These are phyloP conservation scores for Siphlonurus alternatus DNA, from an alignment of 2,888 invertebrate species.

Conservation along the genomic window DNA sequence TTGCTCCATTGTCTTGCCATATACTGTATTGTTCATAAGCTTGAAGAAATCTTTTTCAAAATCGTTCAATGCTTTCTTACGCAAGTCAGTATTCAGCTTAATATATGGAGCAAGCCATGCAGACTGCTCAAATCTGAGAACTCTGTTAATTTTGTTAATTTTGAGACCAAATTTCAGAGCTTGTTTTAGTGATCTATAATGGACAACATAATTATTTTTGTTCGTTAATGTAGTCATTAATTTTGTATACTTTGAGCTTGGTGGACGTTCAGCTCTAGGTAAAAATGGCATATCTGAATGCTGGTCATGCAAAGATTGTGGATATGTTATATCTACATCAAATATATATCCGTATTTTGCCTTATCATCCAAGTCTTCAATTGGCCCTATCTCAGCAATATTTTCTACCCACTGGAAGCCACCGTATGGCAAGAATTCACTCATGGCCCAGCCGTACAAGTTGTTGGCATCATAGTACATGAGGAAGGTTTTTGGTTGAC, in stretches of 20 bases:
- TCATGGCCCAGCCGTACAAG: slow-evolving; percentile 22
- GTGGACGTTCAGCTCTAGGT: neutral
- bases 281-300: slow-evolving; percentile 3
- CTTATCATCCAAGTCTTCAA: slow-evolving; percentile 1
- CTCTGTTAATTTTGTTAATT: slow-evolving; percentile 15
- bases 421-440: slow-evolving; percentile 17
- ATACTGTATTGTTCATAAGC: slow-evolving; percentile 23
- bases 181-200: neutral
- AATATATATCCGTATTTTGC: neutral
- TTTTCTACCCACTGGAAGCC: slow-evolving; percentile 20
- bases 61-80: slow-evolving; percentile 17
- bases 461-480: slow-evolving; percentile 22
- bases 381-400: neutral
- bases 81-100: slow-evolving; percentile 12
- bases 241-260: neutral
- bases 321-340: slow-evolving; percentile 6
- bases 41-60: slow-evolving; percentile 24
- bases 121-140: slow-evolving; percentile 14
- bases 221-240: neutral
- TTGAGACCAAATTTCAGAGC: slow-evolving; percentile 11
- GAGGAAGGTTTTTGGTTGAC: slow-evolving; percentile 16
- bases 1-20: slow-evolving; percentile 27
- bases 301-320: neutral
- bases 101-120: slow-evolving; percentile 17
- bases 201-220: slow-evolving; percentile 1